These are phyloP conservation scores for Panurus biarmicus DNA, from an alignment of 2,113 vertebrate genomes.

Conservation along the genomic window DNA sequence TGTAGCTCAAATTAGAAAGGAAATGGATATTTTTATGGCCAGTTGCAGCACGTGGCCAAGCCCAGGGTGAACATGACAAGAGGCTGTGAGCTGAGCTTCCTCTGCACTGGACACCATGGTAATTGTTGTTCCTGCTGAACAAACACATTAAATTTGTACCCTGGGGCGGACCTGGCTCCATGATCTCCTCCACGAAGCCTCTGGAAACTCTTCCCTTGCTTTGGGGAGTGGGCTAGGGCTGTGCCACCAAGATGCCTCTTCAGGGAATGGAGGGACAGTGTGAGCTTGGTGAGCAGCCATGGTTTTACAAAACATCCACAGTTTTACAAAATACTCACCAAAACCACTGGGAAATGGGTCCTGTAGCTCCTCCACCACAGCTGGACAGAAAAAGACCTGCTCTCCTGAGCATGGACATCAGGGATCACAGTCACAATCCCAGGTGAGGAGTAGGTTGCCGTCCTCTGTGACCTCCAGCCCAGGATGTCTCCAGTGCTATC, in stretches of 20 bases:
- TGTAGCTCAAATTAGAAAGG: slow-evolving; percentile 40
- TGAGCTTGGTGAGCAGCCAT: neutral
- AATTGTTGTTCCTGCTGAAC: neutral
- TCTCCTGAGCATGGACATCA: neutral
- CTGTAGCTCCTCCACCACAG: neutral
- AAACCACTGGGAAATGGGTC: neutral
- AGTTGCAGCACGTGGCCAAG: neutral
- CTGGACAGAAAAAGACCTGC: neutral
- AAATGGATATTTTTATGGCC: slow-evolving; percentile 40
- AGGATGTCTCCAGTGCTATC: no score
- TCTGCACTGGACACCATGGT: neutral
- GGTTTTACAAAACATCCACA: neutral
- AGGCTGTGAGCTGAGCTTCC: neutral
- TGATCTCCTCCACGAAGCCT: neutral
- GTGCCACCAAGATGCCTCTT: neutral
- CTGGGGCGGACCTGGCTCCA: neutral
- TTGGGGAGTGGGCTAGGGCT: neutral
- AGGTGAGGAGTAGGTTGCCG: neutral
- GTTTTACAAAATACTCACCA: neutral
- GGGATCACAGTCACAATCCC: neutral
- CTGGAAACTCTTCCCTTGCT: neutral
- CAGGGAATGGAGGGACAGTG: accelerated
- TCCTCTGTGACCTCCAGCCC: neutral
- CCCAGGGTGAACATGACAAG: neutral
- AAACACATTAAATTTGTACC: neutral